Conservation (phyloP, 2,113 vertebrate genomes). For the Lophura nycthemera region DNA sequence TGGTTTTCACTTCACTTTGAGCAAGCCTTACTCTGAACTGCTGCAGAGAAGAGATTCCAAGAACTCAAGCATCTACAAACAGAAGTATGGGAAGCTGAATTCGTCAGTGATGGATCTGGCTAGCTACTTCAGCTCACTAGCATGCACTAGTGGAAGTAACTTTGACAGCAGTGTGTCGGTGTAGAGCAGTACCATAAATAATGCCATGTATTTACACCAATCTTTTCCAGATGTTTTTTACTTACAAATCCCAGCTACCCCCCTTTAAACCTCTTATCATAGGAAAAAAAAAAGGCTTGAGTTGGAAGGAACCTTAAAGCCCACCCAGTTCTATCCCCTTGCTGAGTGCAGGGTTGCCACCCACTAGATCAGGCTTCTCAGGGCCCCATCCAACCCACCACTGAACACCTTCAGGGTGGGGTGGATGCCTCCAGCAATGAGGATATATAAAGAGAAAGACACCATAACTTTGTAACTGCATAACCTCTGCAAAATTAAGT, state of each 20-base stretch:
- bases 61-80: neutral
- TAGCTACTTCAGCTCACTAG: neutral
- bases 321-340: neutral
- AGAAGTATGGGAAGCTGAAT: neutral
- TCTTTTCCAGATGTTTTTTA: neutral
- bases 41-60: neutral
- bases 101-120: neutral
- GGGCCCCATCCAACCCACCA: neutral
- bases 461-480: neutral
- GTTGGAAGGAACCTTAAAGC: neutral
- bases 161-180: neutral
- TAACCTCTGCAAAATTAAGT: neutral
- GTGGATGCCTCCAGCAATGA: no score
- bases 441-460: neutral
- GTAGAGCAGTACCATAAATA: neutral
- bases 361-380: neutral
- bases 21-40: neutral
- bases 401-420: neutral
- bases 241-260: neutral
- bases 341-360: neutral
- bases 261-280: neutral
- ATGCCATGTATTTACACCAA: neutral
- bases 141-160: neutral
- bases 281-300: no score
- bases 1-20: slow-evolving; percentile 2